Base-by-base conservation (phyloP, 1,140 invertebrate species). In the Atopsyche davidsoni region DNA sequence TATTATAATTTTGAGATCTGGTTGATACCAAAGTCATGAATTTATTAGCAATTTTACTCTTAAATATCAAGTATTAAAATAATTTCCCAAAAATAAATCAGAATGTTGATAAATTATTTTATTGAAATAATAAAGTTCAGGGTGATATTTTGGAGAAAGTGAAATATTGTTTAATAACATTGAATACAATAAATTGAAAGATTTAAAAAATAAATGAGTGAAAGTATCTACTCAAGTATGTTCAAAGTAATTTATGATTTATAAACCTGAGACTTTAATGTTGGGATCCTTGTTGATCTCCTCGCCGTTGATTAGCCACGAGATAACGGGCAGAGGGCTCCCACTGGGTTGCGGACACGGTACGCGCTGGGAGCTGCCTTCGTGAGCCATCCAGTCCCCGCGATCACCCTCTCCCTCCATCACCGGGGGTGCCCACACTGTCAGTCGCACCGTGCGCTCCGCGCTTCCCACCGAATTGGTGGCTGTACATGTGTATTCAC, bases 301-400 rank as follows among this genome's bases (percentile, higher is more conserved):
- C 45, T 85, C 77, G 0, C 89, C 89, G 62, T 95, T 94, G 7
- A 92, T 78, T 19, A 92, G 67, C 92, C 92, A 96, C 41, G 82
- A 78, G 4, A 92, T 71, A 1, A 68, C 68, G 0, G 90, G 89
- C 34, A 77, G 65, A 0, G 90, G 87, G 35, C 80, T 71, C 0
- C 89, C 90, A 2, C 68, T 71, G 0, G 82, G 80, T 1, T 61
- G 65, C 45, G 64, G 70, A 61, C 60, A 81, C 2, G 58, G 68
- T 62, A 64, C 70, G 59, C 44, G 66, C 34, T 52, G 74, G 52
- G 25, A 68, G 55, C 46, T 73, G 24, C 58, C 68, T 54, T 61
- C 64, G 39, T 53, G 58, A 2, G 32, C 69, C 53, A 53, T 75
- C 58, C 51, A 54, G 53, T 73, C 75, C 61, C 11, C 63, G 4